Base-by-base conservation (phyloP, 2,888 invertebrate species). In the Drosophila basisetae region DNA sequence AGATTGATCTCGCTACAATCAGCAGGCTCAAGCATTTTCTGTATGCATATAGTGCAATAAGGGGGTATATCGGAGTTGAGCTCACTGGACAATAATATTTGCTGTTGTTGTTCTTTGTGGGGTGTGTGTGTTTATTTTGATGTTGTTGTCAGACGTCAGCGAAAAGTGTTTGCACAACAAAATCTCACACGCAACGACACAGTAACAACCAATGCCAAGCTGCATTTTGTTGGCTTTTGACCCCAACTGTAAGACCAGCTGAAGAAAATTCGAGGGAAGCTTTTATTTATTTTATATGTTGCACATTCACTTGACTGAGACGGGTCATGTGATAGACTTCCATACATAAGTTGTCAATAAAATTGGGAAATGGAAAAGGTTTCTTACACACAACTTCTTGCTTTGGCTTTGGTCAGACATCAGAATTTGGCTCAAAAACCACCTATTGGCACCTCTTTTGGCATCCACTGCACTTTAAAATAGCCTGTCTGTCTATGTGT, bases 301-400 rank as follows among this genome's bases (percentile, higher is more conserved):
- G 58, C 50, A 35, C 62, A 71, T n/a, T 59, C 43, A 63, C 39
- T 68, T 62, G 66, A 65, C 67, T 54, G 28, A 31, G 33, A 39
- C 13, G 50, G 47, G 28, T 61, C 25, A 31, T 39, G 50, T 9
- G 28, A 22, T 13, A 3, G 2, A 41, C 39, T 37, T 16, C 18
- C 18, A 53, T 9, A 33, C 35, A 37, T 16, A 73, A 73, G 78
- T 72, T 83, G 81, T 81, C 85, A 86, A 86, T 86, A 88, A 88
- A 86, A 90, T 83, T 90, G 89, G 76, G 76, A 78, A 86, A 90
- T 88, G 73, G 89, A 83, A 86, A 86, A 86, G 88, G 85, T 88
- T 90, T 89, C 73, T 84, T 47, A 66, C 55, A 58, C 82, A 78
- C 82, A 79, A 78, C 62, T 65, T 76, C 59, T 62, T 53, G 11